Evolutionary conservation across 2,797 vertebrate species (phyloP).

Genomic region (Staurois parvus): DNA sequence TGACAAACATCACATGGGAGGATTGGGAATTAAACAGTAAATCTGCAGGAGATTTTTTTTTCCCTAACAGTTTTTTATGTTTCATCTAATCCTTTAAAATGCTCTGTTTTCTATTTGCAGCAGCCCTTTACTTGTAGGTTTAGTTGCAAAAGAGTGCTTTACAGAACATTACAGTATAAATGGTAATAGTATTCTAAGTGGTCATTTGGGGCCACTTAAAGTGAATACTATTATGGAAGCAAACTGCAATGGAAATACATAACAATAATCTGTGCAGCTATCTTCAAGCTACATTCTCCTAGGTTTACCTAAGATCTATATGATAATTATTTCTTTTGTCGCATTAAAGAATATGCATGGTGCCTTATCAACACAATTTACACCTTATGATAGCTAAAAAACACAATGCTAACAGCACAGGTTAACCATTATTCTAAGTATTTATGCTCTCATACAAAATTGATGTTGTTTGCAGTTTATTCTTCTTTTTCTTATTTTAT

Average conservation of each 20-base stretch:
- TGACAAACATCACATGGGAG: constrained; percentile 4
- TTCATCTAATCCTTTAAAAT: constrained; percentile 2
- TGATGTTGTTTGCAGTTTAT: not conserved
- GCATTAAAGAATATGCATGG: constrained; percentile 21
- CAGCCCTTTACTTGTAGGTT: not conserved
- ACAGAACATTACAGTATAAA: not conserved
- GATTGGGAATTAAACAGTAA: not conserved
- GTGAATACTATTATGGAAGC: not conserved
- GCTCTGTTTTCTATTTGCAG: not conserved
- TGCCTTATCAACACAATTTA: constrained; percentile 14
- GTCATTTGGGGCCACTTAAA: not conserved
- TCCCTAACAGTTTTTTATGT: not conserved
- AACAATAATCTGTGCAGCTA: not conserved
- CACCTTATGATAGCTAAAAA: not conserved
- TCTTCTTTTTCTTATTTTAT: not conserved
- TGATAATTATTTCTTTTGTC: constrained; percentile 8
- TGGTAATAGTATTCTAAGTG: not conserved
- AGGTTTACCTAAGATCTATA: not conserved
- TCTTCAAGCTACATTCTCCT: not conserved
- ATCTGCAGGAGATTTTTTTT: not conserved
- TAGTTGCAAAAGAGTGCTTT: not conserved
- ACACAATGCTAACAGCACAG: not conserved
- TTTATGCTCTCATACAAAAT: not conserved
- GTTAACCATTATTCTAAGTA: not conserved
- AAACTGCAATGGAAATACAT: not conserved